These are phyloP conservation scores for Hesperophylax magnus DNA, from an alignment of 1,140 invertebrate species.

Conservation along the genomic window DNA sequence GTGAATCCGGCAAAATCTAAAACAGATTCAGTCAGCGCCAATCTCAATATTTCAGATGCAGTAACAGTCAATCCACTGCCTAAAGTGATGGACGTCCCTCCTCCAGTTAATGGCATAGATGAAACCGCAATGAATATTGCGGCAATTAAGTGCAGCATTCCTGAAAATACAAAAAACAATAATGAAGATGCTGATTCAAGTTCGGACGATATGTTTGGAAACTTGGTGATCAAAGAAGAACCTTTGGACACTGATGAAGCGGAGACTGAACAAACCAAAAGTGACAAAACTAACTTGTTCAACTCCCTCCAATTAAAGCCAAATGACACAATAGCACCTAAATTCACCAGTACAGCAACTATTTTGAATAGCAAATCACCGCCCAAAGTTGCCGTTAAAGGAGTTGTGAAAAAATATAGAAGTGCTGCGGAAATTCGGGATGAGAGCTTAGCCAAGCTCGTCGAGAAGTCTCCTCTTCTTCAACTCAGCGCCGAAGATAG, in stretches of 20 bases:
- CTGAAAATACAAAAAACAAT: not conserved
- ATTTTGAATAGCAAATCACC: not conserved
- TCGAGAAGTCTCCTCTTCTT: not conserved
- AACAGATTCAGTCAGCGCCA: too few species aligned
- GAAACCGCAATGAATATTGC: not conserved
- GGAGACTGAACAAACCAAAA: constrained; percentile 55
- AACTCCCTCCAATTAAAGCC: constrained; percentile 63
- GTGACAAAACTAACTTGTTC: constrained; percentile 65
- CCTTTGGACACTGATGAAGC: constrained; percentile 65
- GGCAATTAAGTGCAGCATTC: not conserved
- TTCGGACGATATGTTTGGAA: constrained; percentile 38
- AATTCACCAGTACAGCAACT: not conserved
- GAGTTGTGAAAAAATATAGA: constrained; percentile 31
- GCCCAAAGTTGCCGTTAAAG: constrained; percentile 48
- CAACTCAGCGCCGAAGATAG: too few species aligned
- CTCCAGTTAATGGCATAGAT: constrained; percentile 39
- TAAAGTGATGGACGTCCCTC: constrained; percentile 4
- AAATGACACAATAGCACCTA: constrained; percentile 56
- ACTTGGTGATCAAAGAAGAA: constrained; percentile 66
- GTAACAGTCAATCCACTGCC: constrained; percentile 1
- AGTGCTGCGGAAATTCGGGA: constrained; percentile 27
- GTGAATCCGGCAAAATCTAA: not conserved
- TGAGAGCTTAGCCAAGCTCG: not conserved
- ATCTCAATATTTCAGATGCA: not conserved
- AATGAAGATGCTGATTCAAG: not conserved